Evolutionary conservation across 2,113 vertebrate species (phyloP).

Genomic region (Calidris pugnax): DNA sequence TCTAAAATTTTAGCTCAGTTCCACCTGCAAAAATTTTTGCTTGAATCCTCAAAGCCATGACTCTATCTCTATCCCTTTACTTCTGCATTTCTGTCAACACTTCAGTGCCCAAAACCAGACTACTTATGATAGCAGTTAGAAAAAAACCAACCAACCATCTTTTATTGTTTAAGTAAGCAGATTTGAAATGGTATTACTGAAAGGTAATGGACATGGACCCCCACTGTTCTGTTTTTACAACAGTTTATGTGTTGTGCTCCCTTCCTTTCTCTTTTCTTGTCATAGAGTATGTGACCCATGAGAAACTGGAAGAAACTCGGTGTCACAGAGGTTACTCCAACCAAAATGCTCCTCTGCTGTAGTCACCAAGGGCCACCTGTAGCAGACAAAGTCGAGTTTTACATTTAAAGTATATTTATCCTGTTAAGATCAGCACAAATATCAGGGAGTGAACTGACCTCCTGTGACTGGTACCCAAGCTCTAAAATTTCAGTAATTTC

Average conservation of each 20-base stretch:
- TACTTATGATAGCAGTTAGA: neutral
- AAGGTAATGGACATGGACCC: neutral
- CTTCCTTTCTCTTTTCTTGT: neutral
- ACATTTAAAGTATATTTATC: neutral
- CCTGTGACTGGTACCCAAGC: neutral
- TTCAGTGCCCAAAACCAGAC: neutral
- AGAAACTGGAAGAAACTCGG: neutral
- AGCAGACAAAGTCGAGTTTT: neutral
- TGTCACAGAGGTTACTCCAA: neutral
- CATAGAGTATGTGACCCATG: neutral
- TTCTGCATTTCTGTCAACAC: neutral
- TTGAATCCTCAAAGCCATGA: neutral
- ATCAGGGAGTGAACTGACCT: neutral
- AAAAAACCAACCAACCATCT: neutral
- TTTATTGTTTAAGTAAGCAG: conserved; percentile 42
- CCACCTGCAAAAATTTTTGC: neutral
- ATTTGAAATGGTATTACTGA: neutral
- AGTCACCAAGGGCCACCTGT: neutral
- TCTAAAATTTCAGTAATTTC: no score
- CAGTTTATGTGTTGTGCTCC: no score
- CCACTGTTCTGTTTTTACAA: neutral
- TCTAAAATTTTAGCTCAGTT: neutral
- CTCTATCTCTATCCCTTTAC: neutral
- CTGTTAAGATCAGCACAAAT: neutral
- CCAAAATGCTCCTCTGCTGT: neutral